Conservation (phyloP, 1,140 invertebrate genomes). For the Danaus melanippus region DNA sequence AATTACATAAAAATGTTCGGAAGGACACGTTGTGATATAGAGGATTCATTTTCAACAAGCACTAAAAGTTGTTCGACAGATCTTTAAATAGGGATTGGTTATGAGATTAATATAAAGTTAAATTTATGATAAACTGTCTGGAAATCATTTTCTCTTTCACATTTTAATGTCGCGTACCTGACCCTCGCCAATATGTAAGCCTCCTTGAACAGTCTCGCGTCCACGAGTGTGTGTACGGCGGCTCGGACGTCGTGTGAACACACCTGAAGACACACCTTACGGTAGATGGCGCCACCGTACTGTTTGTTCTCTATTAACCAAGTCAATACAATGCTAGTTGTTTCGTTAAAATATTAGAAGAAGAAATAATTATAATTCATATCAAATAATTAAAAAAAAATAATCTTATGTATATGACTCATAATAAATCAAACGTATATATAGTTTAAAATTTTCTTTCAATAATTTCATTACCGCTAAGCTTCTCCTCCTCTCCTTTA, state of each 20-base stretch:
- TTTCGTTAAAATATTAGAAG: constrained; percentile 4
- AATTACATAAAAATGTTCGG: no score
- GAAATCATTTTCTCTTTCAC: no score
- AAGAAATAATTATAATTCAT: not conserved
- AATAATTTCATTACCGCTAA: constrained; percentile 28
- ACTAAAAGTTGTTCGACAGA: no score
- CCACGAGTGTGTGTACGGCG: constrained; percentile 29
- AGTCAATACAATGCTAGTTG: no score
- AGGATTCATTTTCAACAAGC: no score
- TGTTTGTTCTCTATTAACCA: constrained; percentile 15
- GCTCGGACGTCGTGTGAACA: constrained; percentile 44
- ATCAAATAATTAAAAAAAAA: no score
- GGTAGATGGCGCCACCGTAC: constrained; percentile 40
- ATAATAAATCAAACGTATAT: no score
- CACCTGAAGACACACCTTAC: constrained; percentile 32
- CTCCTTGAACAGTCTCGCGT: constrained; percentile 34
- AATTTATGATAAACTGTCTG: no score
- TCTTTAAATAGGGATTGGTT: no score
- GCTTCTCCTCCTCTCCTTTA: constrained; percentile 31
- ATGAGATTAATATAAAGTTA: no score
- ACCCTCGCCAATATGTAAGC: constrained; percentile 45
- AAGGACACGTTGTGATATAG: no score
- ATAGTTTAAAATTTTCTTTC: not conserved
- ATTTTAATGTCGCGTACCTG: constrained; percentile 27
- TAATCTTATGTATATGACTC: no score